Evolutionary conservation across 2,888 invertebrate genomes (phyloP).

Genomic region (Agapostemon virescens): DNA sequence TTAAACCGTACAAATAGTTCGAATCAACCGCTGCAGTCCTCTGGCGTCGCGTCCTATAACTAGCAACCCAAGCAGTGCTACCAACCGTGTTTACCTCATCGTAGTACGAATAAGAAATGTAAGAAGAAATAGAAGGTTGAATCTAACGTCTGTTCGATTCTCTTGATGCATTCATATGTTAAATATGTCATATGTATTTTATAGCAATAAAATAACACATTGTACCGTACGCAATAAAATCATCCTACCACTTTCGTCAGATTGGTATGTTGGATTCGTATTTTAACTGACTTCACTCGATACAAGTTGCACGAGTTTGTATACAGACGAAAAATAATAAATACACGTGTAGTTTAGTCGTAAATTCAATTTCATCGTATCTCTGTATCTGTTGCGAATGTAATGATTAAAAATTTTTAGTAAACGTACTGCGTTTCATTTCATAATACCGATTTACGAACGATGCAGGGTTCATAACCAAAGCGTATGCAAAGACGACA

Average conservation of each 20-base stretch:
- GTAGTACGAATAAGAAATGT: background rate
- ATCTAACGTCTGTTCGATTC: background rate
- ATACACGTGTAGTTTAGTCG: slow-evolving; percentile 28
- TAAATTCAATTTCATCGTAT: background rate
- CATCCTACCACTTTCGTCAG: background rate
- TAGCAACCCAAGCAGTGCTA: slow-evolving; percentile 1
- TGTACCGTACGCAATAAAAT: background rate
- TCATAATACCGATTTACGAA: background rate
- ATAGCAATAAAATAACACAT: background rate
- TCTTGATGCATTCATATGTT: background rate
- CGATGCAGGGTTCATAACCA: background rate
- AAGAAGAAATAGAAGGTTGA: background rate
- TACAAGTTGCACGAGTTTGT: slow-evolving; percentile 2
- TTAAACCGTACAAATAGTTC: background rate
- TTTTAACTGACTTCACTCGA: slow-evolving; percentile 19
- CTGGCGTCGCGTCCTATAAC: slow-evolving; percentile 24
- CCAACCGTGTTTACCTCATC: slow-evolving; percentile 9
- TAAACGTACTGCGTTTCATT: background rate
- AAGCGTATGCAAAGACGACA: slow-evolving; percentile 5
- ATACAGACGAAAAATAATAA: background rate
- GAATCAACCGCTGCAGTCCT: slow-evolving; percentile 1
- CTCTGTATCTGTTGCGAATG: background rate
- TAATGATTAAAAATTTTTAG: slow-evolving; percentile 15
- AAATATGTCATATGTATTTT: background rate
- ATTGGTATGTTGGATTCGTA: slow-evolving; percentile 20